phyloP scores from a whole-genome alignment of 2,113 vertebrate genomes.

The Tretioscincus oriximinensis region DNA sequence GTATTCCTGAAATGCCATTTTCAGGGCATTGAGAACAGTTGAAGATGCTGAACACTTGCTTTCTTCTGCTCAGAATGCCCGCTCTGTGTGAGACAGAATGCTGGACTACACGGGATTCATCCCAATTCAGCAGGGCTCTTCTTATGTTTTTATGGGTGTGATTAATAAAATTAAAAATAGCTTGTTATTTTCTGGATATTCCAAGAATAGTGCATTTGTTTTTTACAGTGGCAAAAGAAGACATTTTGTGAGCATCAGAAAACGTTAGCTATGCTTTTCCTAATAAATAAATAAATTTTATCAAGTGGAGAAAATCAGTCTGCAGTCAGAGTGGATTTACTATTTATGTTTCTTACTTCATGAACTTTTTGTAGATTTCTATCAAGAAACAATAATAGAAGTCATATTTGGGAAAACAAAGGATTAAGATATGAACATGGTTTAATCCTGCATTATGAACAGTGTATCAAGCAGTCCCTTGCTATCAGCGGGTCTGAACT shows the following conservation, averaged over 20 bases:
- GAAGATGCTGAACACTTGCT: too few relatives aligned
- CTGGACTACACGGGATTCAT: too few relatives aligned
- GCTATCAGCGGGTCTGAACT: neutral
- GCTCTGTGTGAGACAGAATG: too few relatives aligned
- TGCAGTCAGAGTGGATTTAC: neutral
- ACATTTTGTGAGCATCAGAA: constrained; percentile 24
- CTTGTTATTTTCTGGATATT: constrained; percentile 26
- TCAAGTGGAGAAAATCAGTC: constrained; percentile 33
- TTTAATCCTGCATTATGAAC: neutral
- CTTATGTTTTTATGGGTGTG: constrained; percentile 9
- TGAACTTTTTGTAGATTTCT: neutral
- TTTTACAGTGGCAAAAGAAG: constrained; percentile 38
- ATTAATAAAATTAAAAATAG: constrained; percentile 49
- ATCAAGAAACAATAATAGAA: neutral
- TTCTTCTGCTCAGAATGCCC: too few relatives aligned
- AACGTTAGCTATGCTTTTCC: neutral
- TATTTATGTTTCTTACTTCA: constrained; percentile 11
- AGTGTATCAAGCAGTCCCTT: neutral
- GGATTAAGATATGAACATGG: neutral
- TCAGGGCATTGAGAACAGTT: too few relatives aligned
- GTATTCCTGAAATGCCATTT: too few relatives aligned
- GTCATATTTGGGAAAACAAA: neutral
- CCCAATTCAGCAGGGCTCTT: too few relatives aligned
- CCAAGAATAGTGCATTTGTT: constrained; percentile 44
- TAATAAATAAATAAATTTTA: constrained; percentile 14